Evolutionary conservation across 2,888 invertebrate species (phyloP).

Genomic region (Pyrrhia umbra): DNA sequence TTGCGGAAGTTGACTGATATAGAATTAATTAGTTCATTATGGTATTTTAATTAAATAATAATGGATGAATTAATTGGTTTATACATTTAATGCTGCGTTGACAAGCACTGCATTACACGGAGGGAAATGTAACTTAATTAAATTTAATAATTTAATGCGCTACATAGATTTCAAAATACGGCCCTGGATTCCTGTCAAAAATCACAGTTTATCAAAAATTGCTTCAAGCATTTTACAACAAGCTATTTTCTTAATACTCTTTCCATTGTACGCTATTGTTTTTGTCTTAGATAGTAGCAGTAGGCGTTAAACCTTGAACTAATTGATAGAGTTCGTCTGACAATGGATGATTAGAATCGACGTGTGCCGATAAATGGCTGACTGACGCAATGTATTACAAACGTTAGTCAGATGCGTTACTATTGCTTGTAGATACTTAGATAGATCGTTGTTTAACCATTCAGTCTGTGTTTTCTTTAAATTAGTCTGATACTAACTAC

Average conservation of each 20-base stretch:
- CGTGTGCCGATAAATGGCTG: conserved; percentile 38
- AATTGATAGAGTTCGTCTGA: conserved; percentile 44
- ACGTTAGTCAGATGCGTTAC: conserved; percentile 1
- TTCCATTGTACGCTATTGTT: neutral
- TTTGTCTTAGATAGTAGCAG: neutral
- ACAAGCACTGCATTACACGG: neutral
- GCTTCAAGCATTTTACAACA: too few species aligned
- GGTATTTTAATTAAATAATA: neutral
- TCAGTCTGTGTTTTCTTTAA: neutral
- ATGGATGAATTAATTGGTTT: neutral
- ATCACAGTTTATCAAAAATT: too few species aligned
- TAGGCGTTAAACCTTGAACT: conserved; percentile 58
- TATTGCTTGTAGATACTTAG: neutral
- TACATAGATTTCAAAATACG: neutral
- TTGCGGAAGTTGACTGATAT: conserved; percentile 12
- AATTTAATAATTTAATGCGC: neutral
- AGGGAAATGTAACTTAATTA: neutral
- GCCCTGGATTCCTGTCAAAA: too few species aligned
- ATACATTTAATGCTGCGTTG: neutral
- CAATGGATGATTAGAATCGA: conserved; percentile 49
- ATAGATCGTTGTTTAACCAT: conserved; percentile 15
- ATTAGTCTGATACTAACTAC: neutral
- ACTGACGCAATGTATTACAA: conserved; percentile 36
- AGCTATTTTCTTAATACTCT: neutral
- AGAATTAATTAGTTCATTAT: conserved; percentile 12